Conservation (phyloP, 92 coral and sea anemone genomes). For the Epizoanthus rinbou region DNA sequence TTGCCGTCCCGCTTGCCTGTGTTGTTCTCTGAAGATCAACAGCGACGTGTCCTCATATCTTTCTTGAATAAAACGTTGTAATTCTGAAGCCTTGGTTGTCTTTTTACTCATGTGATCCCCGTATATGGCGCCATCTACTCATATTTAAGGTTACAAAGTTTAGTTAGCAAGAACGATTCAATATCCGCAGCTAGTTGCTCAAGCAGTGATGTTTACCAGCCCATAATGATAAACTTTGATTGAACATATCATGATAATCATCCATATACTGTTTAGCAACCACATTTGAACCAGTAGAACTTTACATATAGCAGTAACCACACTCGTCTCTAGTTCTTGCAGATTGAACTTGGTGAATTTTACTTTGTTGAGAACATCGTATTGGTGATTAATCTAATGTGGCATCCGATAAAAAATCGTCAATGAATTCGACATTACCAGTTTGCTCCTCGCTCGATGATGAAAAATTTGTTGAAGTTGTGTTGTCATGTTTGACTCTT, state of each 20-base stretch:
- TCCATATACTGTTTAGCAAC: too few species aligned
- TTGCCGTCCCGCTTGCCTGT: conserved; percentile 13
- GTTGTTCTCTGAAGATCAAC: conserved; percentile 60
- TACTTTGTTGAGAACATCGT: background rate
- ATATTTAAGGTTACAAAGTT: background rate
- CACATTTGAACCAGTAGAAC: background rate
- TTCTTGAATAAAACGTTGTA: conserved; percentile 65
- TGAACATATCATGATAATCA: background rate
- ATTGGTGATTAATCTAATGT: background rate
- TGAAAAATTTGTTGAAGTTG: too few species aligned
- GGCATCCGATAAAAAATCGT: background rate
- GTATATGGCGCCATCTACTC: background rate
- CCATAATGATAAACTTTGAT: background rate
- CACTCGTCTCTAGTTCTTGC: background rate
- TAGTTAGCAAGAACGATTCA: background rate
- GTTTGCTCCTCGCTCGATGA: too few species aligned
- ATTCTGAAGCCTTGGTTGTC: conserved; percentile 45
- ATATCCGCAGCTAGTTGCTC: background rate
- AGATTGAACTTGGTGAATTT: background rate
- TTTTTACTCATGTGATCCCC: conserved; percentile 44
- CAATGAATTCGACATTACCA: background rate
- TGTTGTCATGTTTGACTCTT: background rate
- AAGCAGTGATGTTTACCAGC: background rate
- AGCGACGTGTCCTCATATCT: conserved; percentile 78
- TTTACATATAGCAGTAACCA: background rate